phyloP scores from a whole-genome alignment of 2,113 vertebrate genomes.

The Lycaon pictus region DNA sequence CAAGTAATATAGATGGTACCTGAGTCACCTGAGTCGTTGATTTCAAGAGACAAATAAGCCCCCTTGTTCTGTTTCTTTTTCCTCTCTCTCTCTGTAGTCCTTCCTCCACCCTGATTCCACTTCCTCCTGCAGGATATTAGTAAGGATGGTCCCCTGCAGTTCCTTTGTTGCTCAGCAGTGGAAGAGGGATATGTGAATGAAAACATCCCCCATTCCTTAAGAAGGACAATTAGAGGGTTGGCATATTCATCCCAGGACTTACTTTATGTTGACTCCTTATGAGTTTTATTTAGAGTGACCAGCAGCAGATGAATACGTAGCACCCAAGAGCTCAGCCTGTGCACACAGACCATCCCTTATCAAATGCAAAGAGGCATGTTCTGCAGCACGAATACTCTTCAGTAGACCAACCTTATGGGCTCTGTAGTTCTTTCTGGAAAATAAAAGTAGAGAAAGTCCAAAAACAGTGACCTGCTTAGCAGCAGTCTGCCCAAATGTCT shows the following conservation, averaged over 20 bases:
- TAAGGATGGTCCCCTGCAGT: not conserved
- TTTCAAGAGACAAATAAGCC: not conserved
- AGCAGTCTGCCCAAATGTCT: not conserved
- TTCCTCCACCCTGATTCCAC: not conserved
- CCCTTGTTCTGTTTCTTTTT: not conserved
- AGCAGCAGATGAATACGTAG: not conserved
- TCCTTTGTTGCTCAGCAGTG: not conserved
- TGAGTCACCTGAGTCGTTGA: not conserved
- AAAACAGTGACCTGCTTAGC: not conserved
- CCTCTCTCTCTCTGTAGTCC: not conserved
- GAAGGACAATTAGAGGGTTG: not conserved
- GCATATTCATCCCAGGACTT: not conserved
- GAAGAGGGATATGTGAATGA: not conserved
- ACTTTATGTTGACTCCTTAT: not conserved
- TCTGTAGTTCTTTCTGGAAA: not conserved
- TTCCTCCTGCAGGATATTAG: not conserved
- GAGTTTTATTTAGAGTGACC: not conserved
- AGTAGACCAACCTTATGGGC: not conserved
- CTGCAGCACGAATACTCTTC: not conserved
- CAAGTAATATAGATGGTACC: not conserved
- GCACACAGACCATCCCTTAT: not conserved
- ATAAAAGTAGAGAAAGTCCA: slow-evolving; percentile 18
- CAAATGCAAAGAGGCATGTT: not conserved
- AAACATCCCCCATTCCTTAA: not conserved
- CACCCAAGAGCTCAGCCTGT: not conserved